A percentile compares a stretch with the other conserved stretches of the same genome.
Conservation (phyloP, 2,888 invertebrate species). For the Lepidocyrtoides sp. region DNA sequence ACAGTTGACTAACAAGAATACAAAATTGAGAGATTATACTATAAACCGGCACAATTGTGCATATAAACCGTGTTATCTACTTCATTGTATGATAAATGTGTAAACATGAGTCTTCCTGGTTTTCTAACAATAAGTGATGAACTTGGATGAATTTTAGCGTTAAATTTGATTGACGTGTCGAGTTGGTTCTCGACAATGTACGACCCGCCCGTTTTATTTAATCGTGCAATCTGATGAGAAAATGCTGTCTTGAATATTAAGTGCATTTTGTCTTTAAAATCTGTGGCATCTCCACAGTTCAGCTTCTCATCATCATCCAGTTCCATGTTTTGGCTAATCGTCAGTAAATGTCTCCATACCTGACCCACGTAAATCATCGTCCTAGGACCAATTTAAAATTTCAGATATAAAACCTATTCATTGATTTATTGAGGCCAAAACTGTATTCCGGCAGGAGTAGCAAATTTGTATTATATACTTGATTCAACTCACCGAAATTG, state of each 20-base stretch:
- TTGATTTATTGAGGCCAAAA: too few relatives aligned
- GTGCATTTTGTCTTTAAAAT: slow-evolving; percentile 87
- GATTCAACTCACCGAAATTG: slow-evolving; percentile 76
- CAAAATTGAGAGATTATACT: too few relatives aligned
- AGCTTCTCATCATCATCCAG: slow-evolving; percentile 70
- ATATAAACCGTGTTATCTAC: slow-evolving; percentile 68
- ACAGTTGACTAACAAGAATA: too few relatives aligned
- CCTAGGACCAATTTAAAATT: slow-evolving; percentile 87
- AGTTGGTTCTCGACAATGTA: slow-evolving; percentile 73
- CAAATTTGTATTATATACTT: background rate
- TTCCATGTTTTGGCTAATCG: slow-evolving; percentile 89
- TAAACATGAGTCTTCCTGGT: slow-evolving; percentile 72
- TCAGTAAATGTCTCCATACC: slow-evolving; percentile 93
- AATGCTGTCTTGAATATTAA: slow-evolving; percentile 94
- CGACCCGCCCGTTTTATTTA: slow-evolving; percentile 71
- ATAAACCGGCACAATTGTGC: slow-evolving; percentile 66
- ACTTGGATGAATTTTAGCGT: slow-evolving; percentile 80
- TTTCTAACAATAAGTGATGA: slow-evolving; percentile 73
- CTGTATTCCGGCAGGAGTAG: too few relatives aligned
- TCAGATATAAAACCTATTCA: too few relatives aligned
- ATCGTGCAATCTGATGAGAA: slow-evolving; percentile 93
- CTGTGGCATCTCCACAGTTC: slow-evolving; percentile 77
- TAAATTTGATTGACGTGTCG: slow-evolving; percentile 63
- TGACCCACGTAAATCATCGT: slow-evolving; percentile 94
- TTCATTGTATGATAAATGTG: slow-evolving; percentile 72